Evolutionary conservation across 1,140 invertebrate genomes (phyloP).

Genomic region (Cotesia glomerata): DNA sequence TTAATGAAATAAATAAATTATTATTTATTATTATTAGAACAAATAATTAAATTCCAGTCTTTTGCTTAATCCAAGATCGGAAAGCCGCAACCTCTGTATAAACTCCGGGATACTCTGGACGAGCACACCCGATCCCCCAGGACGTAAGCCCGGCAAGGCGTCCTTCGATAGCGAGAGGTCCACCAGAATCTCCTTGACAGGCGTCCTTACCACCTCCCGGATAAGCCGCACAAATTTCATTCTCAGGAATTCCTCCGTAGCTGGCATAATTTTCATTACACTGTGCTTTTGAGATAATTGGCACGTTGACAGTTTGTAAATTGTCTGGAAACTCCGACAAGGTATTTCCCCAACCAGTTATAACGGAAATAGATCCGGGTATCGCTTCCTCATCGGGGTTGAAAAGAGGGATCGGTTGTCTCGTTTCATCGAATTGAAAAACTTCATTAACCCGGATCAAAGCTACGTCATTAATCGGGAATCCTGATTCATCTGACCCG

Average conservation of each 20-base stretch:
- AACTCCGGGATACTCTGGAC: slow-evolving; percentile 67
- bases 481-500: background rate
- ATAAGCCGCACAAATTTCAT: slow-evolving; percentile 75
- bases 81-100: slow-evolving; percentile 68
- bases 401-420: slow-evolving; percentile 26
- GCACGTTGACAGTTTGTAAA: slow-evolving; percentile 49
- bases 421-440: slow-evolving; percentile 29
- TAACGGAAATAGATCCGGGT: slow-evolving; percentile 38
- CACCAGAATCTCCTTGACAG: slow-evolving; percentile 66
- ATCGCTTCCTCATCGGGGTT: slow-evolving; percentile 10
- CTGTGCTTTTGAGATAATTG: slow-evolving; percentile 45
- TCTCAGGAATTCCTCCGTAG: slow-evolving; percentile 63
- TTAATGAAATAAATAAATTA: no score
- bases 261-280: slow-evolving; percentile 47
- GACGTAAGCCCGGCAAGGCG: slow-evolving; percentile 67
- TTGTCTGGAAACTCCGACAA: slow-evolving; percentile 2
- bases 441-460: slow-evolving; percentile 22
- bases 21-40: no score
- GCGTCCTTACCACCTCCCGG: slow-evolving; percentile 70
- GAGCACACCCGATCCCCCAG: slow-evolving; percentile 68
- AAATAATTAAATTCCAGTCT: slow-evolving; percentile 20
- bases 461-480: slow-evolving; percentile 34
- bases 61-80: slow-evolving; percentile 56
- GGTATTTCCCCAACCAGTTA: slow-evolving; percentile 56
- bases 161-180: slow-evolving; percentile 58